Evolutionary conservation across 2,113 vertebrate species (phyloP).

Genomic region (Chaetodon trifascialis): DNA sequence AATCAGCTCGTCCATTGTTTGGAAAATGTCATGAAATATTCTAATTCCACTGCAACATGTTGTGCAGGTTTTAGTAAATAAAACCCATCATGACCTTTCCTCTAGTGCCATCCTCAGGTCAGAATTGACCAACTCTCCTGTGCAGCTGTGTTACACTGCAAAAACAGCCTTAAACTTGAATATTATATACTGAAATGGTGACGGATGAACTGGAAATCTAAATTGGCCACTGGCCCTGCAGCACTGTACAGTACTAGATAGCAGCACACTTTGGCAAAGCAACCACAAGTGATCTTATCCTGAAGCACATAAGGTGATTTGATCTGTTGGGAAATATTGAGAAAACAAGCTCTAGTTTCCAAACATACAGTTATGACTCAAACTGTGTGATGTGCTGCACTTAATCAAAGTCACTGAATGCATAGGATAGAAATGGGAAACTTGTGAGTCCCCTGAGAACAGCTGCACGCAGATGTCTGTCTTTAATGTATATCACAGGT

Average conservation of each 20-base stretch:
- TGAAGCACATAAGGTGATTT: background rate
- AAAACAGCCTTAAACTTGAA: background rate
- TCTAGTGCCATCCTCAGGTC: background rate
- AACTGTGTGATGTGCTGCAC: background rate
- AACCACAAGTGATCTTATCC: background rate
- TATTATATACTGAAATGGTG: background rate
- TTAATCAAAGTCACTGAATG: background rate
- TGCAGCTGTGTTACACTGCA: background rate
- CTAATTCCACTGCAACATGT: too few species aligned
- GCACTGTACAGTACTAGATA: background rate
- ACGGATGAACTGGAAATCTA: background rate
- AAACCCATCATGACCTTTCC: too few species aligned
- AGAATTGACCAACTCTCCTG: background rate
- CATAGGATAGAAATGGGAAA: background rate
- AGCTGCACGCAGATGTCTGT: background rate
- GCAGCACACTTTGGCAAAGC: background rate
- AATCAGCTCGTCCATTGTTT: too few species aligned
- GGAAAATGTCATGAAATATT: too few species aligned
- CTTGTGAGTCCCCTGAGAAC: constrained; percentile 12
- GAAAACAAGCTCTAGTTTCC: background rate
- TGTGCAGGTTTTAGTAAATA: too few species aligned
- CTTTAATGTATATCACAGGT: constrained; percentile 22
- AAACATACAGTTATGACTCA: background rate
- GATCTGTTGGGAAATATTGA: background rate
- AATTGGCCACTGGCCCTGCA: background rate